Conservation (phyloP, 2,888 invertebrate genomes). For the Lithophane ornitopus region DNA sequence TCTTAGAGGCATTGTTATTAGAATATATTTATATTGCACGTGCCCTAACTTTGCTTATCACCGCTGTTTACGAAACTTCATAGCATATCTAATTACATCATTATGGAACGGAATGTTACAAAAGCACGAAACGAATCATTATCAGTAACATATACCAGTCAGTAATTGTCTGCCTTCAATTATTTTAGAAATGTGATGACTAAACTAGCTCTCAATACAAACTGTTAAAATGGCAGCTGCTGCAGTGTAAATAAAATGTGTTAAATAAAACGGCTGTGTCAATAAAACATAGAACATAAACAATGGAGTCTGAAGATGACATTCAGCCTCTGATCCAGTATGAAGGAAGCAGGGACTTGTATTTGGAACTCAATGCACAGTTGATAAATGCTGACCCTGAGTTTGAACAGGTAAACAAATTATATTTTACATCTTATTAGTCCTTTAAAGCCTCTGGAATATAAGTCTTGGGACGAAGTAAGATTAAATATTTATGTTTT, state of each 20-base stretch:
- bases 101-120: constrained; percentile 9
- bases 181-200: background rate
- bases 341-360: constrained; percentile 69
- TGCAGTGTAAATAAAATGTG: constrained; percentile 7
- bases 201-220: background rate
- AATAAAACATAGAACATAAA: constrained; percentile 38
- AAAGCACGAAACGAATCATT: constrained; percentile 8
- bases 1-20: background rate
- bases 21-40: background rate
- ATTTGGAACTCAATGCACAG: constrained; percentile 75
- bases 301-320: constrained; percentile 84
- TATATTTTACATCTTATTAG: background rate
- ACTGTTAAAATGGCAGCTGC: constrained; percentile 12
- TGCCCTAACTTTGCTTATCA: constrained; percentile 9
- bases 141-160: constrained; percentile 15
- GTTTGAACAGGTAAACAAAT: constrained; percentile 82
- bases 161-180: constrained; percentile 1
- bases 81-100: constrained; percentile 45
- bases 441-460: background rate
- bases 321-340: constrained; percentile 83
- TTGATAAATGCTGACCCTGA: constrained; percentile 80
- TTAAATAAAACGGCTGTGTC: constrained; percentile 27
- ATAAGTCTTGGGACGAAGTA: background rate
- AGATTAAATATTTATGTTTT: background rate
- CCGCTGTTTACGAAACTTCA: constrained; percentile 14